Evolutionary conservation across 2,113 vertebrate species (phyloP).

Genomic region (Nerophis lumbriciformis): DNA sequence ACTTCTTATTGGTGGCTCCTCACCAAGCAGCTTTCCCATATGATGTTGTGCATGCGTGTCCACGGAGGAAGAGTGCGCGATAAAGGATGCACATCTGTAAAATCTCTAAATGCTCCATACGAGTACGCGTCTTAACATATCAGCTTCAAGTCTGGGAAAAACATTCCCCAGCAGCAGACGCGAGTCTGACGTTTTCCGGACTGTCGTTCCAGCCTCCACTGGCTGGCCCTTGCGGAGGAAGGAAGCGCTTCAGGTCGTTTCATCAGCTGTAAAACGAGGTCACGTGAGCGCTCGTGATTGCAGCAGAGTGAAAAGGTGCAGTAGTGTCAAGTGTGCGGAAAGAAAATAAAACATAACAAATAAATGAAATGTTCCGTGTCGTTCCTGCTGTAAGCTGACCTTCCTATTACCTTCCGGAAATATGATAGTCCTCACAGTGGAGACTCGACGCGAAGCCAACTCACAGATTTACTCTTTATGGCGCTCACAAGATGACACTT

Average conservation of each 20-base stretch:
- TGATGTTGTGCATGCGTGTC: slow-evolving; percentile 7
- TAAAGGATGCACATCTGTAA: slow-evolving; percentile 46
- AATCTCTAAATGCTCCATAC: slow-evolving; percentile 36
- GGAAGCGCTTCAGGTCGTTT: slow-evolving; percentile 36
- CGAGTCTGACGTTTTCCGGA: slow-evolving; percentile 34
- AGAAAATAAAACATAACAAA: background rate
- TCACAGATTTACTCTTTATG: background rate
- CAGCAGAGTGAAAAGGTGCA: background rate
- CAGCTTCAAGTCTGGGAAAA: slow-evolving; percentile 22
- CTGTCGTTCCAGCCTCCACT: slow-evolving; percentile 16
- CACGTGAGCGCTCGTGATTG: slow-evolving; percentile 17
- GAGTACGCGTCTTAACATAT: too few relatives aligned
- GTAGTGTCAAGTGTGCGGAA: slow-evolving; percentile 3
- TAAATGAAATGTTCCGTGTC: slow-evolving; percentile 34
- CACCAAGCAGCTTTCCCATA: slow-evolving; percentile 31
- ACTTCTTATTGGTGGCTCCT: slow-evolving; percentile 28
- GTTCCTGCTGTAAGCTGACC: slow-evolving; percentile 20
- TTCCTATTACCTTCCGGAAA: slow-evolving; percentile 44
- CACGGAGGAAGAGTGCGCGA: slow-evolving; percentile 28
- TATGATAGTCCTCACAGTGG: slow-evolving; percentile 32
- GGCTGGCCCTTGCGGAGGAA: slow-evolving; percentile 5
- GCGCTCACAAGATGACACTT: too few relatives aligned
- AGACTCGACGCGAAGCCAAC: slow-evolving; percentile 21
- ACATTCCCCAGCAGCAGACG: background rate
- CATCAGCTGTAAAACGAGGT: slow-evolving; percentile 34